These are phyloP conservation scores for Antennarius maculatus DNA, from an alignment of 2,797 vertebrate genomes.

Conservation along the genomic window DNA sequence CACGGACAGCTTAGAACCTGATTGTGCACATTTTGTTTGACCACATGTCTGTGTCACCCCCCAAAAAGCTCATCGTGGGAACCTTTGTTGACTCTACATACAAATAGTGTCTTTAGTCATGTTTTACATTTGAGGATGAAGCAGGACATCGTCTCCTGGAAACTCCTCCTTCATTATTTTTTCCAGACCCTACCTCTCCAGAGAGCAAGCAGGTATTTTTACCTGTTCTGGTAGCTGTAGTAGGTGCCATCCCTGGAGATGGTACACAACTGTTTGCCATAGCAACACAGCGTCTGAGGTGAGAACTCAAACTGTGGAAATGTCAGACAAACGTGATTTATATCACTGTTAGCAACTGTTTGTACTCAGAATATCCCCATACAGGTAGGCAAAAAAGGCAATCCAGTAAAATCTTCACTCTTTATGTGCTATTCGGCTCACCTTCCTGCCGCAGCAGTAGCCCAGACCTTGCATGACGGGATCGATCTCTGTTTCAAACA, in stretches of 20 bases:
- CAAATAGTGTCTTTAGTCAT: neutral
- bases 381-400: neutral
- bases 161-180: neutral
- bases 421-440: conserved; percentile 51
- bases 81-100: neutral
- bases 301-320: conserved; percentile 96
- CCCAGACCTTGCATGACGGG: conserved; percentile 97
- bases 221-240: conserved; percentile 99
- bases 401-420: neutral
- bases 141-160: neutral
- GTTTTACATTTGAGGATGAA: conserved; percentile 9
- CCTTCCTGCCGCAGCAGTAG: conserved; percentile 98
- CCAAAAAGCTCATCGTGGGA: conserved; percentile 1
- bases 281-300: conserved; percentile 98
- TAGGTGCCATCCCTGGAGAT: conserved; percentile 98
- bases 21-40: conserved; percentile 17
- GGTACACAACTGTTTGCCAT: conserved; percentile 97
- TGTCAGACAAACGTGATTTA: conserved; percentile 37
- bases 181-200: neutral
- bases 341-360: neutral
- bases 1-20: conserved; percentile 8
- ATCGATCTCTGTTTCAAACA: conserved; percentile 97
- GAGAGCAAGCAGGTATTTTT: conserved; percentile 50
- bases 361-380: neutral
- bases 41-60: conserved; percentile 21